Percentiles rank a stretch among this genome's conserved stretches.
Evolutionary conservation across 2,113 vertebrate species (phyloP).

Genomic region (Poecilia latipinna): DNA sequence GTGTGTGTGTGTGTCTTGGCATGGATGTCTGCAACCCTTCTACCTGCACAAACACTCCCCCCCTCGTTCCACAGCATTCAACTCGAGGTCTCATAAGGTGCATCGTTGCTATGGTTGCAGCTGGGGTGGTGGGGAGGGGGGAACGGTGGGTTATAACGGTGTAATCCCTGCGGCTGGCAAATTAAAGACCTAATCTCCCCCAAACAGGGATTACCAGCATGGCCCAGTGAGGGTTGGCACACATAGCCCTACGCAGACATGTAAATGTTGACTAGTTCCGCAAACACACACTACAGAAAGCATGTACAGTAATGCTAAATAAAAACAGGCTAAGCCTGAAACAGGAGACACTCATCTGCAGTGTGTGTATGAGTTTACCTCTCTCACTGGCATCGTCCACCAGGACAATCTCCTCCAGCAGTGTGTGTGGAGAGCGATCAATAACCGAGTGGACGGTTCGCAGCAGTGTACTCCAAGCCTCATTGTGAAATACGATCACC

Average conservation of each 20-base stretch:
- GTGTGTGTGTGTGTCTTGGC: conserved; percentile 16
- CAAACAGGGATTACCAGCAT: conserved; percentile 74
- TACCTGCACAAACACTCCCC: conserved; percentile 10
- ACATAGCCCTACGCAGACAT: conserved; percentile 24
- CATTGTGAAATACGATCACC: conserved; percentile 98
- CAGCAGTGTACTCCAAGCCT: conserved; percentile 97
- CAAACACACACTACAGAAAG: conserved; percentile 33
- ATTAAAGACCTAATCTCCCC: conserved; percentile 76
- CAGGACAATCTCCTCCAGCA: conserved; percentile 95
- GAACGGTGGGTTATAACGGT: conserved; percentile 68
- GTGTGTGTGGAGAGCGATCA: conserved; percentile 91
- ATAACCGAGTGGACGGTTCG: conserved; percentile 97
- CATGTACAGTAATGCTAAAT: conserved; percentile 44
- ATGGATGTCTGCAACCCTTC: neutral
- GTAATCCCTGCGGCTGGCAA: conserved; percentile 71
- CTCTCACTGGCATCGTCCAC: conserved; percentile 98
- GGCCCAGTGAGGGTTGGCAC: conserved; percentile 57
- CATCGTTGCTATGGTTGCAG: conserved; percentile 33
- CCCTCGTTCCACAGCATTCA: conserved; percentile 10
- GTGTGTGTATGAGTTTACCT: conserved; percentile 78
- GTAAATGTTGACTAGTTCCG: conserved; percentile 23
- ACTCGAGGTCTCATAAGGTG: conserved; percentile 44
- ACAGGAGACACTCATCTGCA: conserved; percentile 47
- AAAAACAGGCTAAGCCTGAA: conserved; percentile 61
- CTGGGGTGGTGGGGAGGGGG: neutral